phyloP scores from a whole-genome alignment of 2,113 vertebrate genomes.

The Antigone vipio region DNA sequence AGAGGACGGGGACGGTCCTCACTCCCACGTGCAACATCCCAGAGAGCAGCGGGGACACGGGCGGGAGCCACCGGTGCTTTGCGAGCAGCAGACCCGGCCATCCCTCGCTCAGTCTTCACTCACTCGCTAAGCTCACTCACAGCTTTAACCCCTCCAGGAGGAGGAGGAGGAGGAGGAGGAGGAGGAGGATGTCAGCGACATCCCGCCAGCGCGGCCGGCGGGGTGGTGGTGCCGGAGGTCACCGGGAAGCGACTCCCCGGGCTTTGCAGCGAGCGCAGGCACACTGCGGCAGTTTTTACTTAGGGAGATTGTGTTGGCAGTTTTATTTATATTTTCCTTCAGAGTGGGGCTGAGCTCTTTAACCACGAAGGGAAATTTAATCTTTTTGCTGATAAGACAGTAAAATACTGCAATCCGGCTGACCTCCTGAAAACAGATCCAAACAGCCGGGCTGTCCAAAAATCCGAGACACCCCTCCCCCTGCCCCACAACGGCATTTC shows the following conservation, averaged over 20 bases:
- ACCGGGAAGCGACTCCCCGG: background rate
- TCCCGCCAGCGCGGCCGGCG: background rate
- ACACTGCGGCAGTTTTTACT: background rate
- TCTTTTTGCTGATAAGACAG: constrained; percentile 57
- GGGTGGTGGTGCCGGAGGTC: background rate
- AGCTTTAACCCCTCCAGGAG: background rate
- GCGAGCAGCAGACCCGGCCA: background rate
- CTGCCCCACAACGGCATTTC: constrained; percentile 14
- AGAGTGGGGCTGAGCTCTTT: background rate
- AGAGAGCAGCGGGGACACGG: rapidly evolving
- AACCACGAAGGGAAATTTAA: constrained; percentile 33
- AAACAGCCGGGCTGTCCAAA: constrained; percentile 35
- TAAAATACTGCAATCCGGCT: constrained; percentile 37
- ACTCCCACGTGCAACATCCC: rapidly evolving
- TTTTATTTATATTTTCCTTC: constrained; percentile 22
- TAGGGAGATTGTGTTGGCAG: background rate
- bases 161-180: background rate
- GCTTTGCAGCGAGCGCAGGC: background rate
- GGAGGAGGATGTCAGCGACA: background rate
- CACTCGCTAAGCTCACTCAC: background rate
- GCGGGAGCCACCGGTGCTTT: background rate
- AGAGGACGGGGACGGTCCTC: rapidly evolving
- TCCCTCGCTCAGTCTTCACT: background rate
- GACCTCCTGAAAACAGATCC: constrained; percentile 42
- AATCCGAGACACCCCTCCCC: constrained; percentile 51